Base-by-base conservation (phyloP, 2,888 invertebrate species). In the Cheilosia pagana region DNA sequence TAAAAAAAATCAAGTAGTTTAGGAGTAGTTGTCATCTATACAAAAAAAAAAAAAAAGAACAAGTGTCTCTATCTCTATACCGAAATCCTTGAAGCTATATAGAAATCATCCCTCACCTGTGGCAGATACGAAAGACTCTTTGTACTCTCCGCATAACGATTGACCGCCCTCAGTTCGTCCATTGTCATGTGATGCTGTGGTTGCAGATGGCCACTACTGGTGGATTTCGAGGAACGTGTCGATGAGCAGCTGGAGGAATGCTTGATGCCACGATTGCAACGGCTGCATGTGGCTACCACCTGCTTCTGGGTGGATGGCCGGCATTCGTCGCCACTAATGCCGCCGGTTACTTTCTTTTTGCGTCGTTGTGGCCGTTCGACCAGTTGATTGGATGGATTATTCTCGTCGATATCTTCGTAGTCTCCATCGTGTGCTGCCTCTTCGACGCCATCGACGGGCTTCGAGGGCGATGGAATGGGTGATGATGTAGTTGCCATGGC, bases 91-190 rank as follows among this genome's bases (percentile, higher is more conserved):
- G 91, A 90, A 88, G 90, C 90, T 87, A 90, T 89, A 90, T 91
- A 90, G 89, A 90, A 91, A 88, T 91, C 90, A 89, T 92, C 91
- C 92, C 93, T 93, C 94, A 97, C 97, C 95, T 96, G 96, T 87
- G 97, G 97, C 90, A 98, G 94, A 92, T 96, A 98, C 89, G 97
- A 96, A 89, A 98, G 94, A 92, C 97, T 97, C 92, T 96, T 96
- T 81, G 97, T 97, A 92, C 97, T 97, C 93, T 97, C 97, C 23
- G 97, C 97, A 92, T 97, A 97, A 89, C 96, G 95, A 93, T 97
- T 97, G 88, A 97, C 96, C 85, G 96, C 96, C 87, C 96, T 93
- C 65, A 97, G 93, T 91, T 97, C 97, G 88, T 97, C 97, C 89
- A 97, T 92, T 14, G 96, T 96, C 94, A 95, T 95, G 92, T 94